Conservation (phyloP, 2,113 vertebrate species). For the Dendropsophus ebraccatus region DNA sequence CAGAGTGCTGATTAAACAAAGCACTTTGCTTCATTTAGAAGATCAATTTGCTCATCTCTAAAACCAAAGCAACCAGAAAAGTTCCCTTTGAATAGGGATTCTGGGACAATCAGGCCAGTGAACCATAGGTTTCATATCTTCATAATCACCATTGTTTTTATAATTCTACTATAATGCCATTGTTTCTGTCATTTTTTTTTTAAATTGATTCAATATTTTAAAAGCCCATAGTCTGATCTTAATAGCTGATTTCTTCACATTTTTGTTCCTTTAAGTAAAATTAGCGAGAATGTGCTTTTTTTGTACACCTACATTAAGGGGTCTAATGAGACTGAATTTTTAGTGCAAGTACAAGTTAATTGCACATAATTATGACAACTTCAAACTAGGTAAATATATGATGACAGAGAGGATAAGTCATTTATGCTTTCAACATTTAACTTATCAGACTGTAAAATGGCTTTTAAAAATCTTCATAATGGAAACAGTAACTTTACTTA, state of each 20-base stretch:
- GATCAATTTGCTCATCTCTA: too few relatives aligned
- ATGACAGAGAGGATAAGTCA: slow-evolving; percentile 45
- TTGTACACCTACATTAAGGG: slow-evolving; percentile 19
- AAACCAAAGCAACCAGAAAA: too few relatives aligned
- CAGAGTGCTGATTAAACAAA: too few relatives aligned
- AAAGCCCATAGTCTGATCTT: not conserved
- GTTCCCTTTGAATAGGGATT: not conserved
- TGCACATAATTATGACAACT: slow-evolving; percentile 50
- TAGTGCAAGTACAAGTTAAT: slow-evolving; percentile 42
- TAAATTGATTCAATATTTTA: not conserved
- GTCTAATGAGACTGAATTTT: slow-evolving; percentile 33
- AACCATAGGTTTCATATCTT: not conserved
- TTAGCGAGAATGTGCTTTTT: not conserved
- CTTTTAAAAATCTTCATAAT: not conserved
- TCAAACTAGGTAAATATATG: slow-evolving; percentile 42
- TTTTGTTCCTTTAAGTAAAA: slow-evolving; percentile 25
- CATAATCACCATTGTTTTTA: not conserved
- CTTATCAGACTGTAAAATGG: not conserved
- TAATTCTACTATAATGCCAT: not conserved
- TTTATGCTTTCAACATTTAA: not conserved
- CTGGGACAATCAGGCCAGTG: not conserved
- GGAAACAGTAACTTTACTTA: slow-evolving; percentile 8
- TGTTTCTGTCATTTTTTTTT: not conserved
- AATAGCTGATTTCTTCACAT: not conserved
- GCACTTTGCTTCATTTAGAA: too few relatives aligned